These are phyloP conservation scores for Heptranchias perlo DNA, from an alignment of 2,113 vertebrate species.

Conservation along the genomic window DNA sequence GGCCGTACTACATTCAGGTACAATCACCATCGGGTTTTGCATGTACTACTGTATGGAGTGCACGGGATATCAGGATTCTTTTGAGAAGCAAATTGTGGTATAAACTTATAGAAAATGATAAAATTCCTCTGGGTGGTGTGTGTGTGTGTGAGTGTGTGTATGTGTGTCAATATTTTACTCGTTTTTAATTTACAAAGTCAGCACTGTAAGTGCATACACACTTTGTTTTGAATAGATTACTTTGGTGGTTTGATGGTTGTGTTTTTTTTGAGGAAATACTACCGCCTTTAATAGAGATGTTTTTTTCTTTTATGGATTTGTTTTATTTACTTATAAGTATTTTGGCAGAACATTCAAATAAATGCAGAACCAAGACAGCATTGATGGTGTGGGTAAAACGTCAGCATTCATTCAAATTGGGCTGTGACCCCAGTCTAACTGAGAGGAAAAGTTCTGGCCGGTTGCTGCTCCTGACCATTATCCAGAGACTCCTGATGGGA, in stretches of 20 bases:
- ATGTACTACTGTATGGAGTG: neutral
- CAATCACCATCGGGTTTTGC: neutral
- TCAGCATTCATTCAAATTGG: neutral
- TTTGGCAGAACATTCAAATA: neutral
- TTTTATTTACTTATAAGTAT: neutral
- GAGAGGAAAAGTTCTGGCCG: neutral
- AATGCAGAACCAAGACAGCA: neutral
- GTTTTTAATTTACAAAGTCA: neutral
- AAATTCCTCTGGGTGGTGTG: neutral
- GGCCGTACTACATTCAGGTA: neutral
- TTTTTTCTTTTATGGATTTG: neutral
- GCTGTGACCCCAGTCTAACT: neutral
- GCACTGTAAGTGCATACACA: neutral
- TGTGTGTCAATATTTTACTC: neutral
- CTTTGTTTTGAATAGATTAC: too few relatives aligned
- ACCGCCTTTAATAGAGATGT: neutral
- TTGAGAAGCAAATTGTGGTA: neutral
- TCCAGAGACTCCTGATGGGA: neutral
- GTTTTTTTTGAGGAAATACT: neutral
- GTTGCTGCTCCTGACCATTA: neutral
- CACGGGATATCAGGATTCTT: neutral
- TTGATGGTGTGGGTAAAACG: neutral
- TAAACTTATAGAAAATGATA: neutral
- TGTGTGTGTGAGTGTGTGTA: too few relatives aligned
- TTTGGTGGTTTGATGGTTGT: neutral